Percentiles rank a stretch among this genome's conserved stretches.
Evolutionary conservation across 2,888 invertebrate species (phyloP).

Genomic region (Hypercompe scribonia): DNA sequence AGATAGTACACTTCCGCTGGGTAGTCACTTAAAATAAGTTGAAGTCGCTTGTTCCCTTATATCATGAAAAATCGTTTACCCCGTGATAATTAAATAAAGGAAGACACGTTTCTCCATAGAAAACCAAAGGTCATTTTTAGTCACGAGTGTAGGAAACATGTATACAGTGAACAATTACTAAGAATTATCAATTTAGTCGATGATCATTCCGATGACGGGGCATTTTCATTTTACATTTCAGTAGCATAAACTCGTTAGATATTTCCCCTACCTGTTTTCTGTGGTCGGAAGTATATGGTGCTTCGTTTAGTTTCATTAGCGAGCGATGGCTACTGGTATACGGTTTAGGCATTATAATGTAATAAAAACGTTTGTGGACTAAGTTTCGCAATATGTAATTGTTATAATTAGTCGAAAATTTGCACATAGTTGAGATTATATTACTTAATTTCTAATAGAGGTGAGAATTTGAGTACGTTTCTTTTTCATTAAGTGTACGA

Average conservation of each 20-base stretch:
- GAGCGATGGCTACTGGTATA: background rate
- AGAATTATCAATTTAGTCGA: conserved; percentile 3
- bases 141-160: background rate
- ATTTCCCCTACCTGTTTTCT: conserved; percentile 80
- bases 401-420: too few relatives aligned
- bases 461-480: background rate
- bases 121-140: background rate
- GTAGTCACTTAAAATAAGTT: too few relatives aligned
- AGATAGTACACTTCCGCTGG: too few relatives aligned
- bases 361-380: background rate
- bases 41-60: too few relatives aligned
- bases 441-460: background rate
- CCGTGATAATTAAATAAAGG: background rate
- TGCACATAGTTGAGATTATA: too few relatives aligned
- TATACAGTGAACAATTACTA: background rate
- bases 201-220: conserved; percentile 30
- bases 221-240: conserved; percentile 68
- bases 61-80: too few relatives aligned
- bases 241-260: conserved; percentile 77
- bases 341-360: too few relatives aligned
- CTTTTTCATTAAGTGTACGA: background rate
- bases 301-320: conserved; percentile 47
- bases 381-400: too few relatives aligned
- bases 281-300: conserved; percentile 72
- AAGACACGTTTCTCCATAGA: background rate